Conservation (phyloP, 2,888 invertebrate genomes). For the Antheraea assamensis region DNA sequence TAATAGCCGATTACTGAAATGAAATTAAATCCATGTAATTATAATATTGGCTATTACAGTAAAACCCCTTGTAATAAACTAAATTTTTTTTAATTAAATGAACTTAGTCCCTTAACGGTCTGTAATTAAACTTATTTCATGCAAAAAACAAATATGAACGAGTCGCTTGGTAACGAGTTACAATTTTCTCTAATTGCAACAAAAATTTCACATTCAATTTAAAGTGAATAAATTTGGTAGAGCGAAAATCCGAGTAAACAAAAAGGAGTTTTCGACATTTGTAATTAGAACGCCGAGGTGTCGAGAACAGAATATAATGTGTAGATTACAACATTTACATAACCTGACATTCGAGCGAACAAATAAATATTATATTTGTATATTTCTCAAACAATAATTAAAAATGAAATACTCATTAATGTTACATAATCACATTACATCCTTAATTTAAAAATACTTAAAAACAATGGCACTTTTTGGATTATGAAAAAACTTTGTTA, state of each 20-base stretch:
- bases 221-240: slow-evolving; percentile 65
- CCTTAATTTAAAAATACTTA: too few species aligned
- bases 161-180: slow-evolving; percentile 38
- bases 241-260: slow-evolving; percentile 68
- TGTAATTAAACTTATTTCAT: slow-evolving; percentile 15
- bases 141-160: slow-evolving; percentile 34
- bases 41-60: not conserved
- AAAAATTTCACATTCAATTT: slow-evolving; percentile 67
- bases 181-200: slow-evolving; percentile 43
- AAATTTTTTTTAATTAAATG: not conserved
- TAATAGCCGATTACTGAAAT: slow-evolving; percentile 37
- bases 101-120: not conserved
- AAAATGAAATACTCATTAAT: too few species aligned
- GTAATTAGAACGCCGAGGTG: slow-evolving; percentile 68
- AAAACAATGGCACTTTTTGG: too few species aligned
- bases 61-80: slow-evolving; percentile 4
- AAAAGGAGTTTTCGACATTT: slow-evolving; percentile 70
- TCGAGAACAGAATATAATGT: slow-evolving; percentile 41
- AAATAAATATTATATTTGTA: not conserved
- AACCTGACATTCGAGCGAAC: not conserved
- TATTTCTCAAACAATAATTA: not conserved
- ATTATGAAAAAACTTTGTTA: too few species aligned
- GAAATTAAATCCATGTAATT: slow-evolving; percentile 4
- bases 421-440: too few species aligned
- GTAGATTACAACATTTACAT: slow-evolving; percentile 35